phyloP scores from a whole-genome alignment of 2,113 vertebrate genomes.

The Festucalex cinctus region DNA sequence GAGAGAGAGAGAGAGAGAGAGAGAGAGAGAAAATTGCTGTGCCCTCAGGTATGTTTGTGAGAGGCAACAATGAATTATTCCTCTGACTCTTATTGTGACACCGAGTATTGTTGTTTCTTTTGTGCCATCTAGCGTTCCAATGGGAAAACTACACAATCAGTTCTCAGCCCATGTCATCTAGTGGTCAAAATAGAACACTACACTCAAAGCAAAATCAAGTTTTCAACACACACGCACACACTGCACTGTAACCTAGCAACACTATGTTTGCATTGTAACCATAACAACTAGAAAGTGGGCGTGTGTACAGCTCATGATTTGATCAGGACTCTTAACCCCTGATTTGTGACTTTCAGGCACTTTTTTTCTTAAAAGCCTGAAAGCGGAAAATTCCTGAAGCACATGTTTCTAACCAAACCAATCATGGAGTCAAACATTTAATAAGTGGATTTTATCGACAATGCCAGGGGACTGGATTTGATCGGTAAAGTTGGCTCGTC shows the following conservation, averaged over 20 bases:
- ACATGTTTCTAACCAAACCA: neutral
- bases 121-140: neutral
- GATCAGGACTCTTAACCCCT: neutral
- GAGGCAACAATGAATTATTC: too few species aligned
- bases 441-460: neutral
- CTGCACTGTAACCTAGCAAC: conserved; percentile 44
- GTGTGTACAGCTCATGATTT: neutral
- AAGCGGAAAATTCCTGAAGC: neutral
- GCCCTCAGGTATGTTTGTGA: too few species aligned
- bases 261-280: conserved; percentile 45
- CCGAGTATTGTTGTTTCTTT: neutral
- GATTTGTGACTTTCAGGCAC: conserved; percentile 29
- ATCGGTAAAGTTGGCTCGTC: neutral
- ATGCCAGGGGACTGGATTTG: neutral
- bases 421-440: neutral
- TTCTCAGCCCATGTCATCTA: neutral
- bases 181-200: neutral
- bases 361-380: neutral
- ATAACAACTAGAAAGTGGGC: conserved; percentile 26
- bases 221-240: conserved; percentile 5
- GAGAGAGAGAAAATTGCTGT: too few species aligned
- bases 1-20: too few species aligned
- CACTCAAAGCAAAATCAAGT: neutral
- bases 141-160: neutral
- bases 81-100: too few species aligned